Evolutionary conservation across 2,113 vertebrate genomes (phyloP).

Genomic region (Mustela lutreola): DNA sequence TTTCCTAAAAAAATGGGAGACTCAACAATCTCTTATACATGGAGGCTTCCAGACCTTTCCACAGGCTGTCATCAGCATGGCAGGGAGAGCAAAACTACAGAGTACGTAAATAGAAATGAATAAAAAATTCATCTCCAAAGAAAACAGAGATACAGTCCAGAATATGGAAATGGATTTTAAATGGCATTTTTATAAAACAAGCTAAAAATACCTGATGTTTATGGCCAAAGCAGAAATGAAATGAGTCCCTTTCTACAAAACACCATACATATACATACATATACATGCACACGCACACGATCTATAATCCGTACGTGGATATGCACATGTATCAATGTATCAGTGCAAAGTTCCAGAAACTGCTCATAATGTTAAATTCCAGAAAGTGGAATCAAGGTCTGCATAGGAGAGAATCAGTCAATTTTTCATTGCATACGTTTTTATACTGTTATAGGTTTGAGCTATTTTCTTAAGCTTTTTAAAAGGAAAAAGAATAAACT

Average conservation of each 20-base stretch:
- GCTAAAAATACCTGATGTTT: constrained; percentile 27
- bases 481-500: constrained; percentile 70
- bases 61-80: neutral
- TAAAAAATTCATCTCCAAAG: neutral
- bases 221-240: constrained; percentile 44
- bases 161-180: constrained; percentile 44
- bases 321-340: neutral
- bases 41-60: neutral
- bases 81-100: neutral
- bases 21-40: neutral
- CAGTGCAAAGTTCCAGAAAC: neutral
- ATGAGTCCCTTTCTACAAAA: neutral
- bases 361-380: neutral
- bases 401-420: neutral
- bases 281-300: neutral
- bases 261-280: neutral
- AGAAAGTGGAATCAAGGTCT: neutral
- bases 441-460: neutral
- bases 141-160: neutral
- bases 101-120: neutral
- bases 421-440: neutral
- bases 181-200: constrained; percentile 28
- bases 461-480: constrained; percentile 40
- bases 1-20: neutral
- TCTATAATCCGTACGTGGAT: neutral